These are phyloP conservation scores for Parasteatoda tepidariorum DNA, from an alignment of 1,140 invertebrate genomes.

Conservation along the genomic window DNA sequence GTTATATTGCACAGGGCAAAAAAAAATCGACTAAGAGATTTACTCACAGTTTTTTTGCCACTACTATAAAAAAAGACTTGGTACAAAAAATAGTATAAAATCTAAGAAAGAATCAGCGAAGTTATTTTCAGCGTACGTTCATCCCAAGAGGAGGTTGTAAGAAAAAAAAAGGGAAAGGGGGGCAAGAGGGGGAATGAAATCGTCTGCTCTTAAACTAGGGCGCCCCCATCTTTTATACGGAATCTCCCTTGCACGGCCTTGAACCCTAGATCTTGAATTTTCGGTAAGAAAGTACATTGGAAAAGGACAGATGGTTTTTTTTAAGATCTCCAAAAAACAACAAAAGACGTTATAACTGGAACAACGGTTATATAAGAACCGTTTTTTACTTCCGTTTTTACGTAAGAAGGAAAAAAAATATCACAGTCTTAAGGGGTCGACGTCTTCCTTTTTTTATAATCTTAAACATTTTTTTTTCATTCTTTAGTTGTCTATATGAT, in stretches of 20 bases:
- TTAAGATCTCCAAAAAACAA: slow-evolving; percentile 43
- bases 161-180: slow-evolving; percentile 7
- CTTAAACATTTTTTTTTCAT: neutral
- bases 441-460: slow-evolving; percentile 10
- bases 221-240: slow-evolving; percentile 21
- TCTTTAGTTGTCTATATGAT: neutral
- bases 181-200: slow-evolving; percentile 1
- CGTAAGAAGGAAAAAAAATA: neutral
- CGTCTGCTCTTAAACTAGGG: slow-evolving; percentile 45
- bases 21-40: slow-evolving; percentile 18
- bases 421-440: slow-evolving; percentile 11
- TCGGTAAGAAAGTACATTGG: slow-evolving; percentile 14
- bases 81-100: neutral
- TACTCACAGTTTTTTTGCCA: neutral
- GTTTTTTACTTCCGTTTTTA: slow-evolving; percentile 3
- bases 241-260: slow-evolving; percentile 43
- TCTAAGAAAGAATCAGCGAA: slow-evolving; percentile 13
- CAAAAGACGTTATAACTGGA: slow-evolving; percentile 34
- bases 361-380: slow-evolving; percentile 18
- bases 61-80: neutral
- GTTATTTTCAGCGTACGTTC: slow-evolving; percentile 50
- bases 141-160: slow-evolving; percentile 37
- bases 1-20: slow-evolving; percentile 1
- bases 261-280: slow-evolving; percentile 36
- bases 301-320: slow-evolving; percentile 52